Evolutionary conservation across 2,888 invertebrate species (phyloP).

Genomic region (Drosophila mimica): DNA sequence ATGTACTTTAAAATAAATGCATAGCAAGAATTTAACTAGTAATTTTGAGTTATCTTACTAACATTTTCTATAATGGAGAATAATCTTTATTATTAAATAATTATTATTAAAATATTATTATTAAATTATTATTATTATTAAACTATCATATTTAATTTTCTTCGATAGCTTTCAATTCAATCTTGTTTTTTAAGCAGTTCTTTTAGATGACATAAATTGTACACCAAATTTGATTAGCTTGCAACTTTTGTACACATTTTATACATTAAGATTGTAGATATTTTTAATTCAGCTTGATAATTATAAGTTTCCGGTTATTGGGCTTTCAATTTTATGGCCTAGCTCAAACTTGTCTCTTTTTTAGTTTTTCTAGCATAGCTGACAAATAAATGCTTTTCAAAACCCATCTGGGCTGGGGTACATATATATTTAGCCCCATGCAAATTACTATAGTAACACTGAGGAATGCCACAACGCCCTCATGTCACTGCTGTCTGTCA

Average conservation of each 20-base stretch:
- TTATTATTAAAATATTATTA: not conserved
- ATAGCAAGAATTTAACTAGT: conserved; percentile 1
- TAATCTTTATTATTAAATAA: not conserved
- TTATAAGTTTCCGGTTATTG: conserved; percentile 21
- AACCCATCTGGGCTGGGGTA: not conserved
- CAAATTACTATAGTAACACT: conserved; percentile 51
- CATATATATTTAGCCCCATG: conserved; percentile 28
- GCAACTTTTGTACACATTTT: not conserved
- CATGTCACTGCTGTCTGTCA: conserved; percentile 63
- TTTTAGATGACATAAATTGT: not conserved
- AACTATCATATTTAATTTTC: no score
- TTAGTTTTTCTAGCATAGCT: not conserved
- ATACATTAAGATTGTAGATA: not conserved
- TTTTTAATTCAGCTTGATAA: not conserved
- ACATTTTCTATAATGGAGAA: not conserved
- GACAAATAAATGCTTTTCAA: not conserved
- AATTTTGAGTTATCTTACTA: not conserved
- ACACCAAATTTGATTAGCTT: not conserved
- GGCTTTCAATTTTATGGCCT: not conserved
- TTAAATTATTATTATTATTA: no score
- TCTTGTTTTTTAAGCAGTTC: not conserved
- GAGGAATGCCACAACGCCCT: conserved; percentile 52
- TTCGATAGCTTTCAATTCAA: not conserved
- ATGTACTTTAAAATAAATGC: not conserved
- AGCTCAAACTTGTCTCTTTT: conserved; percentile 19